These are phyloP conservation scores for Scophthalmus maximus DNA, from an alignment of 2,113 vertebrate genomes.

Conservation along the genomic window DNA sequence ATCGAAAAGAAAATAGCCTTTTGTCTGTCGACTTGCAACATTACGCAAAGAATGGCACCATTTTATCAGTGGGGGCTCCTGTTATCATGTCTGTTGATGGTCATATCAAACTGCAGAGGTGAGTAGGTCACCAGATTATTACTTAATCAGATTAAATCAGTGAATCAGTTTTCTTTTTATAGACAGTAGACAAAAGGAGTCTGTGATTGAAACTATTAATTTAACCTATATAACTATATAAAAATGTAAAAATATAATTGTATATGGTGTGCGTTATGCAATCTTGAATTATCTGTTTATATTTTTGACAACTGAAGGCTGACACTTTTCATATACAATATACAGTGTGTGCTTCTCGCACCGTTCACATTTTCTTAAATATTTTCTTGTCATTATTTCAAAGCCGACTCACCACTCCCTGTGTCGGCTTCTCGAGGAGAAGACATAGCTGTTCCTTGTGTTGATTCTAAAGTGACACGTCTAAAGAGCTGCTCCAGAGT, in stretches of 20 bases:
- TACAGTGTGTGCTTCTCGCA: not conserved
- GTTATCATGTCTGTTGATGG: not conserved
- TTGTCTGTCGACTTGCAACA: not conserved
- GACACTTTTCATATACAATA: not conserved
- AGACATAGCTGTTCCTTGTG: slow-evolving; percentile 48
- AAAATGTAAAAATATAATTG: no score
- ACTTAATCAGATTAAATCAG: not conserved
- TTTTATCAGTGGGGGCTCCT: slow-evolving; percentile 9
- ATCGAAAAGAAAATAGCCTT: not conserved
- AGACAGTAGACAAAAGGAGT: not conserved
- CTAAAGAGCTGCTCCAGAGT: slow-evolving; percentile 12
- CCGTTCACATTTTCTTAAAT: not conserved
- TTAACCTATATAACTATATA: no score
- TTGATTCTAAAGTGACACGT: not conserved
- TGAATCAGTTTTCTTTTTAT: not conserved
- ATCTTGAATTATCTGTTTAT: not conserved
- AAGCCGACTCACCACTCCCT: not conserved
- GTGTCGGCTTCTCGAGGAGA: slow-evolving; percentile 2
- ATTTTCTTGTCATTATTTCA: not conserved
- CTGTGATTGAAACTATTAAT: no score
- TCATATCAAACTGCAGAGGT: slow-evolving; percentile 49
- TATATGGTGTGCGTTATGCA: not conserved
- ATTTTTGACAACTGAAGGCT: not conserved
- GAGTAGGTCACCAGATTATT: slow-evolving; percentile 9
- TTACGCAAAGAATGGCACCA: slow-evolving; percentile 41